Evolutionary conservation across 1,140 invertebrate species (phyloP).

Genomic region (Goniozus legneri): DNA sequence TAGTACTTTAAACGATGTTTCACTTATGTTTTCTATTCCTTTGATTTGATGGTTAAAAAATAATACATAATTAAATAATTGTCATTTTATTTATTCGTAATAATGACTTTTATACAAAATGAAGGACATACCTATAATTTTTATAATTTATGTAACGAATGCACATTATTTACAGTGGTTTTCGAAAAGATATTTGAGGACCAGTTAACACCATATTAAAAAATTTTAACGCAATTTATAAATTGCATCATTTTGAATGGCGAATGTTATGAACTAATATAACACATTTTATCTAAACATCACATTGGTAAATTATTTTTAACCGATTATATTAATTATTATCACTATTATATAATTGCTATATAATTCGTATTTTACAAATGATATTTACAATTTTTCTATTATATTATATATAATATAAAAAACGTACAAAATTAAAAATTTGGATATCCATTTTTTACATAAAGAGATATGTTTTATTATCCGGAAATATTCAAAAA

Average conservation of each 20-base stretch:
- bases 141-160: conserved; percentile 31
- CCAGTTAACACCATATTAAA: conserved; percentile 1
- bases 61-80: neutral
- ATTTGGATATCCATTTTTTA: conserved; percentile 17
- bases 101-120: conserved; percentile 32
- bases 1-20: conserved; percentile 27
- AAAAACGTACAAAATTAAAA: conserved; percentile 35
- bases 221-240: neutral
- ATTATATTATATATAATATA: conserved; percentile 21
- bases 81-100: conserved; percentile 20
- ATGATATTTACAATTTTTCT: conserved; percentile 35
- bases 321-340: conserved; percentile 22
- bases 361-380: conserved; percentile 29
- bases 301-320: conserved; percentile 36
- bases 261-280: conserved; percentile 19
- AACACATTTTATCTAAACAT: conserved; percentile 35
- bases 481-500: no score
- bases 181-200: conserved; percentile 23
- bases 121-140: conserved; percentile 16
- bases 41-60: neutral
- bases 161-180: conserved; percentile 34
- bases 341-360: conserved; percentile 21
- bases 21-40: conserved; percentile 1
- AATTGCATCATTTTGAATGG: neutral
- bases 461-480: conserved; percentile 20